Evolutionary conservation across 1,140 invertebrate genomes (phyloP), one percentile per base, ranked within the genome.

Genomic region (Steinernema khuongi): DNA sequence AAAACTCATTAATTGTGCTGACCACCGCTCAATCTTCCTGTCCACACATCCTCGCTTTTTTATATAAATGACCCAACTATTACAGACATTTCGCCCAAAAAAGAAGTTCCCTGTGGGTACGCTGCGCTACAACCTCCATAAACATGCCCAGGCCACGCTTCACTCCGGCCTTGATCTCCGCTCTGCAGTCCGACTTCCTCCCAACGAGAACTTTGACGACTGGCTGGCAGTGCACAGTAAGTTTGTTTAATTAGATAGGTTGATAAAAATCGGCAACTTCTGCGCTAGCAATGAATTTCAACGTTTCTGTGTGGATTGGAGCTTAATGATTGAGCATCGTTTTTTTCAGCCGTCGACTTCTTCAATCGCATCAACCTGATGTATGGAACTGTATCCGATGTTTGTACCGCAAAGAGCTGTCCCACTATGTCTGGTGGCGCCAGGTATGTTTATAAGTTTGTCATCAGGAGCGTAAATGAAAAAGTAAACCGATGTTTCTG

Each of bases 351-450:
- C 80, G 94, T 96, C 1, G 94, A 96, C 83, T 96, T 96, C 85
- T 96, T 96, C 86, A 96, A 96, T 86, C 89, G 94, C 81, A 94
- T 96, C 79, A 96, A 96, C 87, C 86, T 96, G 17, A 92, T 96
- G 80, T 89, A 89, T 82, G 94, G 94, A 7, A 94, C 93, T 17
- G 90, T 96, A 31, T 91, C 90, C 68, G 94, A 95, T 83, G 92
- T 90, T 85, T 96, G 94, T 84, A 93, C 91, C 50, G 90, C 91
- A 79, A 89, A 90, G 73, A 90, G 91, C 4, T 96, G 94, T 86
- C 93, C 94, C 1, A 93, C 91, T 11, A 96, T 96, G 94, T 91
- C 90, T 66, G 94, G 94, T 29, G 94, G 94, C 31, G 84, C 86
- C 44, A 87, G 85, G 85, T 87, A 80, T 85, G 85, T 81, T 33